phyloP scores from a whole-genome alignment of 1,140 invertebrate genomes.

The Drusus annulatus region DNA sequence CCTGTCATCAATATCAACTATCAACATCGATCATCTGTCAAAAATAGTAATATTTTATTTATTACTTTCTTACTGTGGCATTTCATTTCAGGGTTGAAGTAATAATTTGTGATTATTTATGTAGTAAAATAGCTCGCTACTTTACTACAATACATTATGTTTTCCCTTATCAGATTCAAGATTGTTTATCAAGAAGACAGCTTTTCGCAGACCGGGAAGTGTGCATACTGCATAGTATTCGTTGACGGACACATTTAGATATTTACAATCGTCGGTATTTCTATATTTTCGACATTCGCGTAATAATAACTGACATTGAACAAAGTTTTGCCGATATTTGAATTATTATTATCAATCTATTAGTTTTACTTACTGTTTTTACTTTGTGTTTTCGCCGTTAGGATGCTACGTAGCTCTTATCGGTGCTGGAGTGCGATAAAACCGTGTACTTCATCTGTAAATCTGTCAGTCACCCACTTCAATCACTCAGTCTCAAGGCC shows the following conservation, averaged over 20 bases:
- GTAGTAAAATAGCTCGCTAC: too few relatives aligned
- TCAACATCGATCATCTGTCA: too few relatives aligned
- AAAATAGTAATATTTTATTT: too few relatives aligned
- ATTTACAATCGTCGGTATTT: conserved; percentile 4
- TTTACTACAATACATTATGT: too few relatives aligned
- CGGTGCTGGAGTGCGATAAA: conserved; percentile 19
- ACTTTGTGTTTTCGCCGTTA: conserved; percentile 3
- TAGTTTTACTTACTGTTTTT: not conserved
- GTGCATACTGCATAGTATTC: not conserved
- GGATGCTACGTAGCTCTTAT: conserved; percentile 36
- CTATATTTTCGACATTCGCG: conserved; percentile 12
- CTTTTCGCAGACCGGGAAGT: not conserved
- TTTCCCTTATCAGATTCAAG: conserved; percentile 9
- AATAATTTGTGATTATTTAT: too few relatives aligned
- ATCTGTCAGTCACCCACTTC: not conserved
- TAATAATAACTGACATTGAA: not conserved
- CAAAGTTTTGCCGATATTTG: not conserved
- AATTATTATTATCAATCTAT: too few relatives aligned
- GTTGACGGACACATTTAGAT: not conserved
- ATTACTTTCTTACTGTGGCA: too few relatives aligned
- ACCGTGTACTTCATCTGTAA: conserved; percentile 1
- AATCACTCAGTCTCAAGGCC: conserved; percentile 23
- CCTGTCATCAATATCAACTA: too few relatives aligned
- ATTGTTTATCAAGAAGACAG: not conserved
- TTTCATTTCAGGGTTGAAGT: too few relatives aligned